Conservation (phyloP, 2,888 invertebrate genomes). For the Muschampia plurimacula region DNA sequence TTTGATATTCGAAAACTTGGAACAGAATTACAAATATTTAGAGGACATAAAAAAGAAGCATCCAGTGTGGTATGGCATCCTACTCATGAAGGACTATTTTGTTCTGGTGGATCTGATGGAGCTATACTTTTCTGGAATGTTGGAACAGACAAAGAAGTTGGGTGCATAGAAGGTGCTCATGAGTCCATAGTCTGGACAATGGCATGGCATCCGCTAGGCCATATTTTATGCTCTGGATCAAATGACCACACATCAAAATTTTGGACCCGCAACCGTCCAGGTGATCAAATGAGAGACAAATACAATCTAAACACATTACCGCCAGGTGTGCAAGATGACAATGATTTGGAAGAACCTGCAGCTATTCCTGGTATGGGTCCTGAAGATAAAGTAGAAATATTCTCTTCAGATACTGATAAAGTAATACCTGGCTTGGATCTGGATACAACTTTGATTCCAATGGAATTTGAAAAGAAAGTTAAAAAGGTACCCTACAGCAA, state of each 20-base stretch:
- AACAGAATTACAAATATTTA: slow-evolving; percentile 98
- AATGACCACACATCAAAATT: slow-evolving; percentile 99
- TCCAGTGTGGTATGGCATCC: slow-evolving; percentile 99
- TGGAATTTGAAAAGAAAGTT: slow-evolving; percentile 90
- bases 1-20: slow-evolving; percentile 98
- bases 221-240: slow-evolving; percentile 99
- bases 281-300: slow-evolving; percentile 99
- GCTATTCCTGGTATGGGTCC: slow-evolving; percentile 99
- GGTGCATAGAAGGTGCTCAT: slow-evolving; percentile 99
- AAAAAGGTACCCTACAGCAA: slow-evolving; percentile 97
- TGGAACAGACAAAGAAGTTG: slow-evolving; percentile 98
- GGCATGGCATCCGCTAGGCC: slow-evolving; percentile 99
- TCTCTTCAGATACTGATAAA: slow-evolving; percentile 85
- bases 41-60: slow-evolving; percentile 99
- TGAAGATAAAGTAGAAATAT: slow-evolving; percentile 95
- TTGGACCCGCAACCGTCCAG: slow-evolving; percentile 99
- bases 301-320: slow-evolving; percentile 97
- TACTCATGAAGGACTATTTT: slow-evolving; percentile 97
- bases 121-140: slow-evolving; percentile 99
- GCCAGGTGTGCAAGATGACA: slow-evolving; percentile 88
- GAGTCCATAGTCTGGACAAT: slow-evolving; percentile 99
- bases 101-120: slow-evolving; percentile 99
- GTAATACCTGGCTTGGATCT: slow-evolving; percentile 95
- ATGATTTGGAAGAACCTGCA: slow-evolving; percentile 90
- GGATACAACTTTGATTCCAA: slow-evolving; percentile 87